phyloP scores from a whole-genome alignment of 2,888 invertebrate species.

The Himalopsyche tibetana region DNA sequence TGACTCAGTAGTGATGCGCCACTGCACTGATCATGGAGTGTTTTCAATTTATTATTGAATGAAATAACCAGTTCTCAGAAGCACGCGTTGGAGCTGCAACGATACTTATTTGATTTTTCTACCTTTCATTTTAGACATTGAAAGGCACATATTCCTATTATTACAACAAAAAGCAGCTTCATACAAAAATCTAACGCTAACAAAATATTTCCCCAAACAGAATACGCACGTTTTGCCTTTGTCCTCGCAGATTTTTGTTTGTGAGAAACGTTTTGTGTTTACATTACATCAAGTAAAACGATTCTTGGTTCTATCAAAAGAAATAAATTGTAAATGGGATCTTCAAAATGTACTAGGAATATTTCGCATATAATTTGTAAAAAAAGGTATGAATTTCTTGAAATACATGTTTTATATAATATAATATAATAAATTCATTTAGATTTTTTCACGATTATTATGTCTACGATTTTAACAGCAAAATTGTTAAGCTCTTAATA shows the following conservation, averaged over 20 bases:
- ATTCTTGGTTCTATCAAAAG: conserved; percentile 10
- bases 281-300: not conserved
- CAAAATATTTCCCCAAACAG: not conserved
- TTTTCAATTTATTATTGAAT: not conserved
- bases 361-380: not conserved
- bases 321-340: conserved; percentile 1
- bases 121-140: not conserved
- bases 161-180: not conserved
- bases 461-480: too few species aligned
- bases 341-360: not conserved
- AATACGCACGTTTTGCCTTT: conserved; percentile 27
- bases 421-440: too few species aligned
- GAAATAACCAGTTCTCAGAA: not conserved
- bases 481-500: too few species aligned
- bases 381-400: too few species aligned
- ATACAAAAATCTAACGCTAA: conserved; percentile 9
- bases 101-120: conserved; percentile 2
- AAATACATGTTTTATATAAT: too few species aligned
- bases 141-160: not conserved
- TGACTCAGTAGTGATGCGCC: not conserved
- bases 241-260: conserved; percentile 1
- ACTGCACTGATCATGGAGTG: not conserved
- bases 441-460: too few species aligned
- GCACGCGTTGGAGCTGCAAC: not conserved
- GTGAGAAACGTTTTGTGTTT: not conserved